Evolutionary conservation across 1,140 invertebrate genomes (phyloP).

Genomic region (Lepidotrigona ventralis): DNA sequence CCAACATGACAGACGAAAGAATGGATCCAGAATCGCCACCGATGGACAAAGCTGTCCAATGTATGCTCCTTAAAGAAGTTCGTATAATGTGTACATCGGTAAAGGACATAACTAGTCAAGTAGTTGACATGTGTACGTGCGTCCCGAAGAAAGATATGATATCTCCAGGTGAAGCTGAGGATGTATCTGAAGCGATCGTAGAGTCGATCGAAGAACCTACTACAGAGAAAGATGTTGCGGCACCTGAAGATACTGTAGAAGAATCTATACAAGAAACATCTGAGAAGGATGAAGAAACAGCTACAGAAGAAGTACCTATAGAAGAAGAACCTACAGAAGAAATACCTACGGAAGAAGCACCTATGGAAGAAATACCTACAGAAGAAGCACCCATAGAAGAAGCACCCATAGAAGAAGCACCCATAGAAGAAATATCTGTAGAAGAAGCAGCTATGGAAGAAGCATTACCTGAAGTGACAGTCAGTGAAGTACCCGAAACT

Average conservation of each 20-base stretch:
- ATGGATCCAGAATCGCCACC: no score
- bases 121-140: background rate
- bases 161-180: background rate
- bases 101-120: accelerated
- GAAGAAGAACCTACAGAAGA: no score
- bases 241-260: background rate
- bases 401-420: no score
- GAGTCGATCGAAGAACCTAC: background rate
- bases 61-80: background rate
- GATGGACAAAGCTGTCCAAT: background rate
- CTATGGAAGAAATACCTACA: background rate
- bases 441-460: background rate
- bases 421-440: no score
- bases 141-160: no score
- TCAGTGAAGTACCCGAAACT: background rate
- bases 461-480: background rate
- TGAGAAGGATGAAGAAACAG: no score
- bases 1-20: background rate
- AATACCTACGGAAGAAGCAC: background rate
- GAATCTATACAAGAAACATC: background rate
- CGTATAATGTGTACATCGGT: background rate
- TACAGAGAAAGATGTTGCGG: no score
- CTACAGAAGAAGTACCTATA: background rate
- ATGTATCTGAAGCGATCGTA: background rate
- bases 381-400: no score